Base-by-base conservation (phyloP, 1,140 invertebrate species). In the Chelonus insularis region DNA sequence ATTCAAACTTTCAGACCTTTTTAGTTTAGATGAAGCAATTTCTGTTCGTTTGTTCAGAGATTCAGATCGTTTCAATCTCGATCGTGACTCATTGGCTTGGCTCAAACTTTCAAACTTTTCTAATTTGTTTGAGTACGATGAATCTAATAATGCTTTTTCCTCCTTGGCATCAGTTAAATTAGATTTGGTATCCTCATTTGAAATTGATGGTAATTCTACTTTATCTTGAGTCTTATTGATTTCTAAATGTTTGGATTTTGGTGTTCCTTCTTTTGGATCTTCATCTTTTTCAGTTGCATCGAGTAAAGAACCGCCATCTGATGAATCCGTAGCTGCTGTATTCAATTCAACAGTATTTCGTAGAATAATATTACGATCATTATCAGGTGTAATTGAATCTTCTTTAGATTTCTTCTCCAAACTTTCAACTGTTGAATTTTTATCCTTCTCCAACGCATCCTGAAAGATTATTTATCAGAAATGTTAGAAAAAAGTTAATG, bases 31-130 rank as follows among this genome's bases (percentile, higher is more conserved):
- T 5, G 62, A 64, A 2, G 76, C 72, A 7, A 74, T 80, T 16
- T 83, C 81, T 0, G 74, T 76, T n/a, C 77, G 67, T 29, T 86
- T 85, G 50, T 87, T 88, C 32, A 87, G 68, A 0, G 86, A 87
- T 65, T 87, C 85, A 0, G 87, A 87, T 43, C 86, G 78, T 57
- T 84, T 84, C 2, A 87, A 65, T 55, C 83, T 77, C 0, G 79
- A 79, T 14, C 77, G 64, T 0, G 74, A 71, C 34, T 80, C 77
- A 0, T 63, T 61, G 0, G 72, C 76, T 58, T 74, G 68, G 25
- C 72, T 76, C 21, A 80, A 23, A n/a, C 76, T 76, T 41, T 80
- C 80, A 55, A 80, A 79, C 58, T 76, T 77, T 57, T 78, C 72
- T 4, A 79, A 65, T 63, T 84, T 83, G 58, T 83, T 84, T 0